Percentiles rank a stretch among this genome's conserved stretches.
Evolutionary conservation across 1,140 invertebrate species (phyloP).

Genomic region (Oedothorax gibbosus): DNA sequence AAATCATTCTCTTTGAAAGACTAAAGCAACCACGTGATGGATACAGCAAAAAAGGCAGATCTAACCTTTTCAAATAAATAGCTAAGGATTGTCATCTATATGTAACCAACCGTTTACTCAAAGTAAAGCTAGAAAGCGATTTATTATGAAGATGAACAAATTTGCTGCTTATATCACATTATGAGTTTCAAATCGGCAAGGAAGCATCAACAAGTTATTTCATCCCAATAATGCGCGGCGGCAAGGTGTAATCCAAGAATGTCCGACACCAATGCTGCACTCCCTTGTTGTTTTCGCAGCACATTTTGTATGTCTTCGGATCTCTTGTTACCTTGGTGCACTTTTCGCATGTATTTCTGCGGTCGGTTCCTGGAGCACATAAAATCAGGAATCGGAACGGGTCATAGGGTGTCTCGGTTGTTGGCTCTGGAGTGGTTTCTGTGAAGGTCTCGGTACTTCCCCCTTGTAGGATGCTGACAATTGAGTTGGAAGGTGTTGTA

Average conservation of each 20-base stretch:
- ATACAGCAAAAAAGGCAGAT: too few species aligned
- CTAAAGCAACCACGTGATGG: too few species aligned
- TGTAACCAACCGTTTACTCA: too few species aligned
- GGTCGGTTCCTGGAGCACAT: slow-evolving; percentile 12
- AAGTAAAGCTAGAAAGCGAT: too few species aligned
- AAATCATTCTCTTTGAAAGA: too few species aligned
- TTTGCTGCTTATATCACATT: too few species aligned
- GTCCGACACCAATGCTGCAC: slow-evolving; percentile 14
- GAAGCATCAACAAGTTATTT: neutral
- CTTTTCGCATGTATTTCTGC: slow-evolving; percentile 33
- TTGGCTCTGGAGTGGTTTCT: neutral
- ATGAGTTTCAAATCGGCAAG: too few species aligned
- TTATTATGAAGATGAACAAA: too few species aligned
- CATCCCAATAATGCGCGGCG: neutral
- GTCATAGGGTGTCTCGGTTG: neutral
- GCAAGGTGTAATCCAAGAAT: slow-evolving; percentile 25
- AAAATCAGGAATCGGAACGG: slow-evolving; percentile 2
- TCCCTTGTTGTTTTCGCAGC: slow-evolving; percentile 21
- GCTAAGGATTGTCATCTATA: too few species aligned
- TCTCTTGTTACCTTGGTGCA: slow-evolving; percentile 46
- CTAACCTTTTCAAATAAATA: too few species aligned
- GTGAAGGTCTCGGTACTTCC: neutral
- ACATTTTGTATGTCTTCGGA: slow-evolving; percentile 26
- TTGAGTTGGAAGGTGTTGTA: neutral
- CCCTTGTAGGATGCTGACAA: neutral